phyloP scores from a whole-genome alignment of 64 coral and sea anemone species.

The Catalaphyllia jardinei region DNA sequence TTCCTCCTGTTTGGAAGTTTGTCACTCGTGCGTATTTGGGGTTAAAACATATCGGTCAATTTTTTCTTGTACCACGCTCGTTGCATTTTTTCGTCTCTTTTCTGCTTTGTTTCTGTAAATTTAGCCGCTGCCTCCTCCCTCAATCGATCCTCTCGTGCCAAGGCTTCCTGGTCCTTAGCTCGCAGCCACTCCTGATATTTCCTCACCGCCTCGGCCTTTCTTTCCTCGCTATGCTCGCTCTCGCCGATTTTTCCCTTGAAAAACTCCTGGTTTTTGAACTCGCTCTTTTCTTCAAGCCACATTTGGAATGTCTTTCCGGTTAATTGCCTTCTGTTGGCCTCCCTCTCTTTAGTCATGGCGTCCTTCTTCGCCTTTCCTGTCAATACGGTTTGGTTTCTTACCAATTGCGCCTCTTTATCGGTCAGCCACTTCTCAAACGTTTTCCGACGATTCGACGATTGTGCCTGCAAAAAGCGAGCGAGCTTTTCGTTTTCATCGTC shows the following conservation, averaged over 20 bases:
- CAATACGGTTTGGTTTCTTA: neutral
- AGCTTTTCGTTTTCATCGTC: constrained; percentile 17
- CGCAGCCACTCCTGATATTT: constrained; percentile 29
- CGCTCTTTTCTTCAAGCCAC: constrained; percentile 9
- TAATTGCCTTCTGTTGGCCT: neutral
- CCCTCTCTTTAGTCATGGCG: neutral
- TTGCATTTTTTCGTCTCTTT: constrained; percentile 20
- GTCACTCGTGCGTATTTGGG: neutral
- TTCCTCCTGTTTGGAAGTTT: too few relatives aligned
- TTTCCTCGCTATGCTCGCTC: constrained; percentile 1
- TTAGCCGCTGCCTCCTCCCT: neutral
- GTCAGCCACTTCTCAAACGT: constrained; percentile 21
- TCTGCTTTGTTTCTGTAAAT: constrained; percentile 28
- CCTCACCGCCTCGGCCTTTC: neutral
- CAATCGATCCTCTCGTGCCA: constrained; percentile 1
- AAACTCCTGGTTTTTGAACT: neutral
- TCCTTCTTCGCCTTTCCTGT: neutral
- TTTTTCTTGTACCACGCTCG: constrained; percentile 8
- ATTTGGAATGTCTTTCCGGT: neutral
- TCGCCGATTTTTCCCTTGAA: neutral
- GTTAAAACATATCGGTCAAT: neutral
- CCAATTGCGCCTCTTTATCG: constrained; percentile 2
- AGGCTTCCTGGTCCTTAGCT: neutral
- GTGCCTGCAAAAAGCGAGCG: neutral
- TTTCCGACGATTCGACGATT: neutral